Conservation (phyloP, 2,113 vertebrate genomes). For the Antennarius striatus region DNA sequence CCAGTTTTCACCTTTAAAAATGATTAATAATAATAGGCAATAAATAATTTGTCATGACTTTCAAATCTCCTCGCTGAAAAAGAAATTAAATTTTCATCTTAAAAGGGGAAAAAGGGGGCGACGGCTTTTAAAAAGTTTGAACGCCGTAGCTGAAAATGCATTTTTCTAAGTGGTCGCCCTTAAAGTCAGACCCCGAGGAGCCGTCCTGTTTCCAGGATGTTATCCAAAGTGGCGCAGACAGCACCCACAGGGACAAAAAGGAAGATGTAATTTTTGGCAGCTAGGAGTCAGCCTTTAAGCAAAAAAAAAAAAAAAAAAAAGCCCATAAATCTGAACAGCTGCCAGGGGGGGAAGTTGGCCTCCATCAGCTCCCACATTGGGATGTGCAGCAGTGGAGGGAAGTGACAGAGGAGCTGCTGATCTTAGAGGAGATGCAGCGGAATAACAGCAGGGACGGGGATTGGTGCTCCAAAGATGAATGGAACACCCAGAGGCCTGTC, state of each 20-base stretch:
- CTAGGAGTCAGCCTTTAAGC: constrained; percentile 42
- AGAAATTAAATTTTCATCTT: constrained; percentile 25
- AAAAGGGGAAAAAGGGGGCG: constrained; percentile 9
- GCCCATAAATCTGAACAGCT: constrained; percentile 33
- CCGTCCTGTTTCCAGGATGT: constrained; percentile 32
- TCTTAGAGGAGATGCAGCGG: constrained; percentile 1
- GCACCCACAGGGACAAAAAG: constrained; percentile 14
- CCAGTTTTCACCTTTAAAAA: constrained; percentile 9
- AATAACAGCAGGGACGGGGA: constrained; percentile 30
- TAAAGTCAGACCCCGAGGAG: constrained; percentile 37
- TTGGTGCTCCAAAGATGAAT: constrained; percentile 38
- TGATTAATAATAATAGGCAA: constrained; percentile 41
- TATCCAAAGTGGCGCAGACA: constrained; percentile 50
- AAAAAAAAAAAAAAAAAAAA: constrained; percentile 27
- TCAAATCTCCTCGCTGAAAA: constrained; percentile 21
- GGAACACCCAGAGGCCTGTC: constrained; percentile 37
- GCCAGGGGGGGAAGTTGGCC: constrained; percentile 40
- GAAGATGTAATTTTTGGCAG: constrained; percentile 48
- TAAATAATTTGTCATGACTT: constrained; percentile 37
- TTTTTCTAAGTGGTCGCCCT: constrained; percentile 21
- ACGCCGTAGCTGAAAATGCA: not conserved
- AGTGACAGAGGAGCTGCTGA: constrained; percentile 33
- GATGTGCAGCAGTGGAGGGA: constrained; percentile 3
- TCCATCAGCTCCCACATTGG: constrained; percentile 32
- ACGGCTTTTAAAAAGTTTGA: constrained; percentile 24